These are phyloP conservation scores for Osmerus mordax DNA, from an alignment of 2,113 vertebrate genomes.

Conservation along the genomic window DNA sequence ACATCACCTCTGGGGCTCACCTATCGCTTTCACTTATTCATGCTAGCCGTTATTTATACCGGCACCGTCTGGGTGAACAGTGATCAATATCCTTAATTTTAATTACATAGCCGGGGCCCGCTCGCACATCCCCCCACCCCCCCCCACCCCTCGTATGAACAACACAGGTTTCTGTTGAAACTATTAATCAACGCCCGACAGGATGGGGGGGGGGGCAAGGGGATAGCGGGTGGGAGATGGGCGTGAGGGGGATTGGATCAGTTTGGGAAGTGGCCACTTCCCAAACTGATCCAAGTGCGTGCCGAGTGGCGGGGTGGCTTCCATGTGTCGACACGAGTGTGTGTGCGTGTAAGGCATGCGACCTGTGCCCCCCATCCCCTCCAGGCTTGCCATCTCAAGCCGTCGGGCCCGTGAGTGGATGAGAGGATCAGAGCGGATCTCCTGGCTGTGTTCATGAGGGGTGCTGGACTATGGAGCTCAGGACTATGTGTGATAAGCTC, in stretches of 20 bases:
- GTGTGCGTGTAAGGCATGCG: neutral
- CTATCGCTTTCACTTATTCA: constrained; percentile 78
- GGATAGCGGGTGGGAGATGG: neutral
- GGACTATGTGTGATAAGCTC: neutral
- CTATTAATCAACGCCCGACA: constrained; percentile 66
- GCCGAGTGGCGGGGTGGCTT: no score
- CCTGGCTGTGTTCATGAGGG: no score
- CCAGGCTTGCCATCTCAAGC: no score
- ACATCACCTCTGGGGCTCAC: constrained; percentile 71
- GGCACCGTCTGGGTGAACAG: constrained; percentile 44
- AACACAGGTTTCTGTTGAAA: constrained; percentile 67
- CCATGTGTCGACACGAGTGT: neutral
- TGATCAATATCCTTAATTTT: constrained; percentile 81
- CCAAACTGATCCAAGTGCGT: no score
- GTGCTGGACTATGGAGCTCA: neutral
- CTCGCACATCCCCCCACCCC: no score
- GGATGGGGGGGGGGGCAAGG: constrained; percentile 3
- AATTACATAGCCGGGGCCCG: constrained; percentile 61
- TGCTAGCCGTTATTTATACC: constrained; percentile 75
- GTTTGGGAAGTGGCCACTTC: no score
- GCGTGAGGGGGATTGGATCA: constrained; percentile 6
- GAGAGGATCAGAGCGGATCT: no score
- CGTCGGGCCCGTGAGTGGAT: no score
- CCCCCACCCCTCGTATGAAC: constrained; percentile 65
- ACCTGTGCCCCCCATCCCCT: no score